Percentiles rank a stretch among this genome's conserved stretches.
phyloP scores from a whole-genome alignment of 53 echinoderm and acorn worm species.

The Crossaster papposus region DNA sequence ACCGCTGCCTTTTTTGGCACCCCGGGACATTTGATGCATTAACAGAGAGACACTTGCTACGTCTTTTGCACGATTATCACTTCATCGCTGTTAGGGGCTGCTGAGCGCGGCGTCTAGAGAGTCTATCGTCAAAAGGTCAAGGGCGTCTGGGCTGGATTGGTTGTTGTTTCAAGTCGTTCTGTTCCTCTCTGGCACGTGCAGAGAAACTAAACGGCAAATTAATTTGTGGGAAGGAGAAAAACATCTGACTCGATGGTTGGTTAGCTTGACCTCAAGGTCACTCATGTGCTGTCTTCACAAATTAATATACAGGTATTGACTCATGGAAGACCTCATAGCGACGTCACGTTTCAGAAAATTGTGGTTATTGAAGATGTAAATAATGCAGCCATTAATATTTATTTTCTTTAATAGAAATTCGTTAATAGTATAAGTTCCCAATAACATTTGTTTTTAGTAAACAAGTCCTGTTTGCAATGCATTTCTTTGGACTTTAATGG shows the following conservation, averaged over 20 bases:
- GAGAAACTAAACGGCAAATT: neutral
- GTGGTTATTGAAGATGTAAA: too few relatives aligned
- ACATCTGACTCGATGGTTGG: neutral
- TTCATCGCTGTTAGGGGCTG: neutral
- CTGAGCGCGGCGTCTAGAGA: neutral
- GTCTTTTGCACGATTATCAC: neutral
- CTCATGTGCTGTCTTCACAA: too few relatives aligned
- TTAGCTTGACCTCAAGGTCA: neutral
- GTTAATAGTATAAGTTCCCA: too few relatives aligned
- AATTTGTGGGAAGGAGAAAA: neutral
- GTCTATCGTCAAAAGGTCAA: conserved; percentile 7
- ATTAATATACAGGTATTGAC: too few relatives aligned
- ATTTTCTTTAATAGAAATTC: too few relatives aligned
- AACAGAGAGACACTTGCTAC: neutral
- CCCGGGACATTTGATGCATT: conserved; percentile 27
- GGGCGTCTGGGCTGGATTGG: conserved; percentile 4
- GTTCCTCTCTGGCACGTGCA: neutral
- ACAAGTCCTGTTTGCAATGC: too few relatives aligned
- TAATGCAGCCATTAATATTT: too few relatives aligned
- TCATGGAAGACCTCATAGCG: too few relatives aligned
- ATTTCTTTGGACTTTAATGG: too few relatives aligned
- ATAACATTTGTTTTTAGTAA: too few relatives aligned
- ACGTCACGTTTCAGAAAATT: too few relatives aligned
- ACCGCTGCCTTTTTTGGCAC: neutral
- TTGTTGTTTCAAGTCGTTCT: neutral